Base-by-base conservation (phyloP, 35 echinoderm and acorn worm species). In the Patiria miniata region DNA sequence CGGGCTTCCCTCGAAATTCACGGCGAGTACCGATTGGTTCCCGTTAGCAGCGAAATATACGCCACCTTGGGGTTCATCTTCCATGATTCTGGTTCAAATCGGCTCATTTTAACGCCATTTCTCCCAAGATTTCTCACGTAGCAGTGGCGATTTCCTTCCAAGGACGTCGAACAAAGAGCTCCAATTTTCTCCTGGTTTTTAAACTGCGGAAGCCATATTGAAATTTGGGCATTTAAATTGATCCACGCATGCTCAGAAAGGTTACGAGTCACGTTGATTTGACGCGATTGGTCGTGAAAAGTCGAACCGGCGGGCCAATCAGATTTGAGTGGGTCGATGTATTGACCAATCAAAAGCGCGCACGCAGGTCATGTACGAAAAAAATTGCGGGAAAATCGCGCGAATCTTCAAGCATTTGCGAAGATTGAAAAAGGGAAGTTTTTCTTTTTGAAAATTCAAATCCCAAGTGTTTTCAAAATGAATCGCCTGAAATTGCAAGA, bases 141-240 rank as follows among this genome's bases (percentile, higher is more conserved):
- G 14, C 65, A 8, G 14, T 10, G 26, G 26, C 65, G 26, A 32
- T 14, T 7, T 73, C 14, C 34, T 73, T 73, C 30, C 36, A 84
- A 84, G 57, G 21, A 38, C 82, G 82, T 32, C 26, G 82, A 58
- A 84, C 82, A 84, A 84, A 84, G 82, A 36, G 37, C 51, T 40
- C 52, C 8, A 84, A 84, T 59, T 83, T 52, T 61, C 65, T 73
- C 30, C 26, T 58, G 82, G 52, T 40, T 84, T 84, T 84, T 84
- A 84, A 84, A 84, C 36, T 19, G 8, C 51, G 57, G 82, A 34
- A 51, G 82, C 82, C 82, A 84, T 84, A 37, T 84, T 58, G 82
- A 40, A 60, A 59, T 84, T 60, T 59, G 82, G 82, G 82, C 82
- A 84, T 84, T 84, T 84, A 84, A 84, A 84, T 84, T 84, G 82